Evolutionary conservation across 2,797 vertebrate species (phyloP), one percentile per base, ranked within the genome.

Genomic region (Glossophaga mutica): DNA sequence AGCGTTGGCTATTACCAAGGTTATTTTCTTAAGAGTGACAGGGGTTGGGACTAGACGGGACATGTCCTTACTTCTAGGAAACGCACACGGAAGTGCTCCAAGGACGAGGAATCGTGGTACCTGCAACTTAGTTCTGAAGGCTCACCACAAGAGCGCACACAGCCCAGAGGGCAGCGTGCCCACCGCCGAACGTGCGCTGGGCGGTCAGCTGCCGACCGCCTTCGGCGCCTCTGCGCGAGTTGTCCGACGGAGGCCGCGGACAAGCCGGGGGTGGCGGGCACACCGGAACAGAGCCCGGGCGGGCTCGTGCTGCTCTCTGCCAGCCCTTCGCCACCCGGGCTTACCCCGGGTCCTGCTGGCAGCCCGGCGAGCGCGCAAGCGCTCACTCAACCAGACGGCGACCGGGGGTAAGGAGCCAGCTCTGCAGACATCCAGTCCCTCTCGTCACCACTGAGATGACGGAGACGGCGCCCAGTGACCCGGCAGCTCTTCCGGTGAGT

Each of bases 281-380:
- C 7, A 34, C 16, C 9, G 39, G 29, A n/a, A 37, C 57, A 11
- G 55, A 67, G 82, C 6, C 48, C 22, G 0, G 0, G 7, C 12
- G 12, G 65, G 12, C 24, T 6, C 2, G 1, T 9, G 6, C 12
- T 42, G 67, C 50, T 57, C 26, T n/a, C 0, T 10, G 2, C 11
- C 68, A 29, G 52, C 26, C 52, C 37, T 46, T 32, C 4, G 34
- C 22, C 50, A 1, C 0, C 0, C 1, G 19, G 4, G 59, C 42
- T 70, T 3, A 21, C 0, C 1, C 21, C 21, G 12, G 42, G 19
- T 19, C 22, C 16, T 0, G 16, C 34, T 50, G 7, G 6, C 37
- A 19, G 26, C 65, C 37, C 32, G 2, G 15, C 0, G 0, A 71
- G 39, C 16, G 9, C n/a, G 26, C 18, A 22, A 0, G 21, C 32